phyloP scores from a whole-genome alignment of 2,888 invertebrate genomes.

The Agrilus cyanescens region DNA sequence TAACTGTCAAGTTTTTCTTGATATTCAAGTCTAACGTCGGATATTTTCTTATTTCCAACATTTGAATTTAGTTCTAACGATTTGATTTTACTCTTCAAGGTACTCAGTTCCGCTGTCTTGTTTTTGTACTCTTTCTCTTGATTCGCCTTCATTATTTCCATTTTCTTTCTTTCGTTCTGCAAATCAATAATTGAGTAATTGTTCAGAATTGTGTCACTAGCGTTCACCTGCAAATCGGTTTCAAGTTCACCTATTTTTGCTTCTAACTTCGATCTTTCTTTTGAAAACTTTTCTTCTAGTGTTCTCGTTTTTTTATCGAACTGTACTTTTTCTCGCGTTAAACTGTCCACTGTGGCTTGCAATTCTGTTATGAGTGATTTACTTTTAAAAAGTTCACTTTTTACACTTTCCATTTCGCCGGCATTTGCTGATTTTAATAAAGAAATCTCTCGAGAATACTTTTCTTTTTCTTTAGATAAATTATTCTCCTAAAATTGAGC shows the following conservation, averaged over 20 bases:
- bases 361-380: slow-evolving; percentile 25
- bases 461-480: neutral
- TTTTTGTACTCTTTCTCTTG: slow-evolving; percentile 66
- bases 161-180: slow-evolving; percentile 52
- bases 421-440: no score
- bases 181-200: slow-evolving; percentile 11
- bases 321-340: slow-evolving; percentile 17
- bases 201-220: slow-evolving; percentile 1
- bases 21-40: slow-evolving; percentile 55
- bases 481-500: neutral
- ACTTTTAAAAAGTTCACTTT: slow-evolving; percentile 24
- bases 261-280: slow-evolving; percentile 52
- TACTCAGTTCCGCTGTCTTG: slow-evolving; percentile 65
- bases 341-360: slow-evolving; percentile 29
- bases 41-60: slow-evolving; percentile 49
- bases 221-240: slow-evolving; percentile 26
- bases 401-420: slow-evolving; percentile 23
- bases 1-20: slow-evolving; percentile 57
- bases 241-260: slow-evolving; percentile 38
- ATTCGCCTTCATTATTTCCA: slow-evolving; percentile 52
- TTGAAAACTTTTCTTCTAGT: slow-evolving; percentile 48
- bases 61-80: slow-evolving; percentile 50
- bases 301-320: slow-evolving; percentile 45
- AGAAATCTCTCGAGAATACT: no score
- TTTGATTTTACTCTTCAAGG: slow-evolving; percentile 61